Evolutionary conservation across 2,888 invertebrate species (phyloP).

Genomic region (Dolichopus griseipennis): DNA sequence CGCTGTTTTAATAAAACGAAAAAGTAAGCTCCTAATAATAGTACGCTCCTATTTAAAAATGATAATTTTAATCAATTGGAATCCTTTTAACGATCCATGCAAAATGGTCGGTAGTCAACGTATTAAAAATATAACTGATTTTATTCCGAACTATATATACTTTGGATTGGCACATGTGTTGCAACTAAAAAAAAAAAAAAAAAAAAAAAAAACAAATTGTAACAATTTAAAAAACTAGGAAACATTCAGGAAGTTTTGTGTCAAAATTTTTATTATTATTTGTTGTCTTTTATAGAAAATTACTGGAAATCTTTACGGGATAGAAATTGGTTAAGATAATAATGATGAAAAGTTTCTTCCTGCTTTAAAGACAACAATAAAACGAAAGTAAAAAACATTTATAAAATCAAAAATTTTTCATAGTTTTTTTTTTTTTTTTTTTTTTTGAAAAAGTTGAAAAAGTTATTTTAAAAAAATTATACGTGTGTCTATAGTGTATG

Average conservation of each 20-base stretch:
- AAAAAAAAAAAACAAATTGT: neutral
- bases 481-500: neutral
- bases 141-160: neutral
- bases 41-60: too few species aligned
- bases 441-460: neutral
- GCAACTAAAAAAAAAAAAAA: neutral
- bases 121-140: too few species aligned
- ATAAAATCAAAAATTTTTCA: neutral
- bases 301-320: neutral
- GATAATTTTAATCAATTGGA: too few species aligned
- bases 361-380: neutral
- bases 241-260: neutral
- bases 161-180: neutral
- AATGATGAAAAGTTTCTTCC: neutral
- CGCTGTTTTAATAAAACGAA: too few species aligned
- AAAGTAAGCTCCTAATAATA: too few species aligned
- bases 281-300: neutral
- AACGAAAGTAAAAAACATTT: neutral
- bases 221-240: too few species aligned
- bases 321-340: slow-evolving; percentile 1
- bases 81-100: too few species aligned
- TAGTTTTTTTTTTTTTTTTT: neutral
- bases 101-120: too few species aligned
- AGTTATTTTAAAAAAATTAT: neutral
- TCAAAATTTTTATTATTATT: neutral